Evolutionary conservation across 2,888 invertebrate species (phyloP).

Genomic region (Liodrosophila aerea): DNA sequence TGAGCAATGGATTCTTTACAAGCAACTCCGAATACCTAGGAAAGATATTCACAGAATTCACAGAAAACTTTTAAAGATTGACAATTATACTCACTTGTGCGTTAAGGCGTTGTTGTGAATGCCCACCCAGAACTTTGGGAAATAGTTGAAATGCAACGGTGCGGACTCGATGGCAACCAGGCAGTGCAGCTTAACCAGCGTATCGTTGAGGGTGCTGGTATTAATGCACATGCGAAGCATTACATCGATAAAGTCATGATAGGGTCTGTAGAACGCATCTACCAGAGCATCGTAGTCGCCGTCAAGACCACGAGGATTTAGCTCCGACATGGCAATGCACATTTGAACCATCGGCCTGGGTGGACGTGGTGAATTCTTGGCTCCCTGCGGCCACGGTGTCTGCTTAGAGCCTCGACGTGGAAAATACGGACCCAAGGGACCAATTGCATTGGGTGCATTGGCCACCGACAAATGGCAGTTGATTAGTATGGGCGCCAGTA

Average conservation of each 20-base stretch:
- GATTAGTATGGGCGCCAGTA: conserved; percentile 92
- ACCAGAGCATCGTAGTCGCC: conserved; percentile 90
- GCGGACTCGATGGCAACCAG: conserved; percentile 96
- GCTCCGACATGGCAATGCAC: conserved; percentile 90
- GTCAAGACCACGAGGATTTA: conserved; percentile 87
- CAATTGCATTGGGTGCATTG: conserved; percentile 86
- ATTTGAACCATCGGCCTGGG: conserved; percentile 91
- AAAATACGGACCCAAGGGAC: conserved; percentile 89
- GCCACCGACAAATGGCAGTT: conserved; percentile 92
- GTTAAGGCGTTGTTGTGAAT: conserved; percentile 86
- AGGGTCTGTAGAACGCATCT: conserved; percentile 91
- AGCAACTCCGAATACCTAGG: conserved; percentile 90
- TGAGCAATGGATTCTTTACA: conserved; percentile 90
- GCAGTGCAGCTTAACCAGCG: conserved; percentile 92
- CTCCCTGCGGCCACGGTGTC: conserved; percentile 83
- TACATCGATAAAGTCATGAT: conserved; percentile 94
- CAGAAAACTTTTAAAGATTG: no score
- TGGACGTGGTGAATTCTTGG: conserved; percentile 87
- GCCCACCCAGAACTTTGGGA: conserved; percentile 96
- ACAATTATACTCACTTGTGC: conserved; percentile 78
- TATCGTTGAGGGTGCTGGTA: conserved; percentile 92
- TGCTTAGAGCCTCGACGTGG: conserved; percentile 86
- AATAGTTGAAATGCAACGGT: conserved; percentile 92
- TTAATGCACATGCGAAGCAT: conserved; percentile 93
- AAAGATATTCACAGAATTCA: no score